phyloP scores from a whole-genome alignment of 2,888 invertebrate genomes.

The Apamea sordens region DNA sequence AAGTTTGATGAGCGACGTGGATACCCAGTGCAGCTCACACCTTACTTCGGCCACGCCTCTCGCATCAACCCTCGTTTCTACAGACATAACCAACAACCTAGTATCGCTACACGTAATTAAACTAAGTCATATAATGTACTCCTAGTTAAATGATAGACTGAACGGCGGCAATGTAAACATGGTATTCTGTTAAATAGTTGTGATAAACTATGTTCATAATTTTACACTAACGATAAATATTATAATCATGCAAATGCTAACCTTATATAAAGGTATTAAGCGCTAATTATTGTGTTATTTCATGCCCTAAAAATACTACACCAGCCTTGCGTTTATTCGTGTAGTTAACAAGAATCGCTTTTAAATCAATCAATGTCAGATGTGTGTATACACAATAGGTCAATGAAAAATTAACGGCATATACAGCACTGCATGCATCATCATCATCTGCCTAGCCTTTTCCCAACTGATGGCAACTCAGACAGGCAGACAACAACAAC shows the following conservation, averaged over 20 bases:
- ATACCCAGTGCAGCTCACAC: slow-evolving; percentile 47
- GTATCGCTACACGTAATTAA: slow-evolving; percentile 26
- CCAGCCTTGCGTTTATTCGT: not conserved
- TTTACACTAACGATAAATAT: slow-evolving; percentile 38
- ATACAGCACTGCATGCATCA: no score
- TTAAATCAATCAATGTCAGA: slow-evolving; percentile 21
- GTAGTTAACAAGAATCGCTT: slow-evolving; percentile 7
- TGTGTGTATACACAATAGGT: slow-evolving; percentile 9
- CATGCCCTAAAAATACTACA: slow-evolving; percentile 2
- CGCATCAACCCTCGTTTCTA: slow-evolving; percentile 63
- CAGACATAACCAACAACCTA: slow-evolving; percentile 40
- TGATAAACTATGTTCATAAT: slow-evolving; percentile 46
- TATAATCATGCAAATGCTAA: slow-evolving; percentile 52
- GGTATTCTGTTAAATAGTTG: slow-evolving; percentile 53
- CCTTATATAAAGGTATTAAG: slow-evolving; percentile 53
- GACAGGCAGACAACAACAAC: no score
- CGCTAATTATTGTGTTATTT: slow-evolving; percentile 46
- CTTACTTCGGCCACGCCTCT: slow-evolving; percentile 46
- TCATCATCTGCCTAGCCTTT: no score
- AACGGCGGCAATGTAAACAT: slow-evolving; percentile 44
- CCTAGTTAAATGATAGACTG: slow-evolving; percentile 48
- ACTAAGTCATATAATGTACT: slow-evolving; percentile 22
- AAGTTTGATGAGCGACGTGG: slow-evolving; percentile 52
- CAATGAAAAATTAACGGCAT: no score
- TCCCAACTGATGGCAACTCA: no score